Base-by-base conservation (phyloP, 2,797 vertebrate genomes). In the Spinibarbus caldwelli region DNA sequence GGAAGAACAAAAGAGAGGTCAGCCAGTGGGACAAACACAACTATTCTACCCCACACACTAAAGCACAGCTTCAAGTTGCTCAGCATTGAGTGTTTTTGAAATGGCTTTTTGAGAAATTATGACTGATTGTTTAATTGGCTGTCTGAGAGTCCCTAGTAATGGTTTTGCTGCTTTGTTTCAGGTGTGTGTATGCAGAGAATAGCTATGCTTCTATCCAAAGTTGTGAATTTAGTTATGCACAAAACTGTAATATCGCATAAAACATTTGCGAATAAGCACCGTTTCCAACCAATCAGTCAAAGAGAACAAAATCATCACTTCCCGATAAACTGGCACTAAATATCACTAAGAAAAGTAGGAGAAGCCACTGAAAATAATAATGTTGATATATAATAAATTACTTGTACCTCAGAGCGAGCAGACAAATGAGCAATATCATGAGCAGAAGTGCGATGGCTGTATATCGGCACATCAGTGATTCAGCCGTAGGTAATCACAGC, bases 1-100 rank as follows among this genome's bases (percentile, higher is more conserved):
- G 29, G 47, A 84, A 73, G 57, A 71, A 83, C 59, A 62, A 59
- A 85, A 41, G 72, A 23, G 72, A 87, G 82, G 77, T 80, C 79
- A 82, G 77, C 29, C 43, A 47, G 41, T 80, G 70, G 70, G 72
- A 68, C 57, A 45, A 49, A 73, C 85, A 71, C 29, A 86, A 84
- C 82, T 38, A 52, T 41, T 78, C 62, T 77, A 76, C 14, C 2
- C 29, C 29, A 80, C 31, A 41, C 41, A 49, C 34, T 43, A 36
- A 54, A 70, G n/a, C 15, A 17, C 34, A 12, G 67, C 29, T 70
- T 54, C 21, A 23, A 29, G 19, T 36, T 72, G 15, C 11, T 52
- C 41, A 73, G 1, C 4, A 5, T 10, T 2, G 5, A 70, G 83
- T 57, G 66, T 43, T 59, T 78, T 85, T 78, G 64, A 75, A 72